Conservation (phyloP, 1,140 invertebrate genomes). For the Aethina tumida region DNA sequence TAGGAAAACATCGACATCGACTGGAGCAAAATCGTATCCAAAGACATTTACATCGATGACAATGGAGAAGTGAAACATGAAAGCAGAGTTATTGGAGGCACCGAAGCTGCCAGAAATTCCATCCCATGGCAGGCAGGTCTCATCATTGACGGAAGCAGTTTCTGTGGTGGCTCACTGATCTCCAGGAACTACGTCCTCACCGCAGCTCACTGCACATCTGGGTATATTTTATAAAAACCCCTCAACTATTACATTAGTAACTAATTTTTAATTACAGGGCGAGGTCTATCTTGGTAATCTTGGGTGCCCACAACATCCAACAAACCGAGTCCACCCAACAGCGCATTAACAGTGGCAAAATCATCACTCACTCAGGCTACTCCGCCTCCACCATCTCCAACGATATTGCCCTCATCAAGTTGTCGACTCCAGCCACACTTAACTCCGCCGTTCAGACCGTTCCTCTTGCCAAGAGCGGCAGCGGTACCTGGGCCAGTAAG, state of each 20-base stretch:
- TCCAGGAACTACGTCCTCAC: constrained; percentile 45
- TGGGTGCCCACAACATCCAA: constrained; percentile 41
- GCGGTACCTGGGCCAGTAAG: no score
- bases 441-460: constrained; percentile 12
- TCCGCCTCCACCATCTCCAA: constrained; percentile 36
- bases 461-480: constrained; percentile 22
- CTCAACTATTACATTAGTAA: no score
- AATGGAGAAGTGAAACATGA: no score
- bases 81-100: constrained; percentile 9
- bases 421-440: constrained; percentile 26
- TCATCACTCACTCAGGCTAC: constrained; percentile 38
- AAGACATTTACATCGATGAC: no score
- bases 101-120: constrained; percentile 8
- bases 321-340: constrained; percentile 30
- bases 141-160: constrained; percentile 32
- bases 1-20: no score
- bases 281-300: no score
- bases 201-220: constrained; percentile 47
- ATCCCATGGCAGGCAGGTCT: constrained; percentile 10
- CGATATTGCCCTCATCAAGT: constrained; percentile 42
- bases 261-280: no score
- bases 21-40: no score
- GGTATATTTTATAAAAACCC: no score
- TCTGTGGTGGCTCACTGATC: constrained; percentile 52
- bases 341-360: constrained; percentile 30